Base-by-base conservation (phyloP, 2,113 vertebrate species). In the Microtus ochrogaster region DNA sequence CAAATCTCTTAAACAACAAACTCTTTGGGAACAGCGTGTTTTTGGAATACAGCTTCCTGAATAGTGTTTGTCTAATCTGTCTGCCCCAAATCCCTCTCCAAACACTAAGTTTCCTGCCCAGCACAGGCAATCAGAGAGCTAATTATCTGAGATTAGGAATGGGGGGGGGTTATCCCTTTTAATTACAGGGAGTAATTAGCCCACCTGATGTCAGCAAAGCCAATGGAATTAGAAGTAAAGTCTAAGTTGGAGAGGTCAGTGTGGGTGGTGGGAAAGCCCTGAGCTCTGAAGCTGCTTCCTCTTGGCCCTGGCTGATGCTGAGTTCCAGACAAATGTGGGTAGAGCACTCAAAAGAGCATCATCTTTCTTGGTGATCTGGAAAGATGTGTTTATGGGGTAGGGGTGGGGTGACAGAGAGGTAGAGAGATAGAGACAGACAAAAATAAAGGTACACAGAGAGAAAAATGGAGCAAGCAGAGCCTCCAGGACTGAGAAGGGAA, bases 101-200 rank as follows among this genome's bases (percentile, higher is more conserved):
- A 99, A 98, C 98, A 98, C 55, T 12, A 82, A 96, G 96, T 96
- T 96, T 97, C 97, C 98, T 97, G 98, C 98, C 98, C 97, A 96
- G 97, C 78, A 88, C 87, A 98, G 98, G 98, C 98, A 98, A 98
- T 98, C 98, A 98, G 98, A 98, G 97, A 98, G 98, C 98, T 98
- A 98, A 98, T 99, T 98, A 98, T 98, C 98, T 97, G 98, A 98
- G 98, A 98, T 99, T 98, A 98, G 98, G 97, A 98, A 97, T 98
- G 70, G 89, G 78, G 68, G 55, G 4, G 44, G 44, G 44, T 5
- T 63, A 65, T 98, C 97, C 98, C 96, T 97, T 98, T 98, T 98
- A 98, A 99, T 99, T 98, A 98, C 98, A 98, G 98, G 98, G 98
- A 98, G 98, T 98, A 98, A 98, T 97, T 98, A 98, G 96, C 95